Percentiles rank a stretch among this genome's conserved stretches.
Evolutionary conservation across 2,888 invertebrate genomes (phyloP).

Genomic region (Amblyteles armatorius): DNA sequence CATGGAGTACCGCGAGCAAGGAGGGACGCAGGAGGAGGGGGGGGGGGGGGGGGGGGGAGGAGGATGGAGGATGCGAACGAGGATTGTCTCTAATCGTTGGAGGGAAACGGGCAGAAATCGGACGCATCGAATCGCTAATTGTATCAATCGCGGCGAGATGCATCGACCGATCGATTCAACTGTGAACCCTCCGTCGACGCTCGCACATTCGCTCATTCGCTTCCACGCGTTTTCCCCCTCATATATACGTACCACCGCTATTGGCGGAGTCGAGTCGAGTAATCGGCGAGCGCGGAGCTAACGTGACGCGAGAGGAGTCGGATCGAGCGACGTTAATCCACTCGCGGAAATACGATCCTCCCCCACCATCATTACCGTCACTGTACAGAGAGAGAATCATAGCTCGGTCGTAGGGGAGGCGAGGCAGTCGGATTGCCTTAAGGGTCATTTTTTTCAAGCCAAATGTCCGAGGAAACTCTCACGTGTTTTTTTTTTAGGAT

Average conservation of each 20-base stretch:
- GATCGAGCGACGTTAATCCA: conserved; percentile 57
- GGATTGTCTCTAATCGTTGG: conserved; percentile 56
- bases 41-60: not conserved
- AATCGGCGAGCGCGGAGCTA: conserved; percentile 48
- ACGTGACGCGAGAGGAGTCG: conserved; percentile 53
- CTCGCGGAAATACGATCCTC: conserved; percentile 50
- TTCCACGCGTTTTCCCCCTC: conserved; percentile 38
- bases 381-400: conserved; percentile 13
- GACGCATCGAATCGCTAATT: conserved; percentile 58
- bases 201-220: conserved; percentile 50
- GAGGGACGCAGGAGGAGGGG: not conserved
- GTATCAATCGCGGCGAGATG: conserved; percentile 55
- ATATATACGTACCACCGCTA: conserved; percentile 22
- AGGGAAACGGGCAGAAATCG: conserved; percentile 40
- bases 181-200: conserved; percentile 40
- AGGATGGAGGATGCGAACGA: conserved; percentile 29
- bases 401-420: not conserved
- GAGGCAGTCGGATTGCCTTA: not conserved
- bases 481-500: not conserved
- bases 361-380: conserved; percentile 17
- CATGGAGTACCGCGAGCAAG: conserved; percentile 1
- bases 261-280: conserved; percentile 12
- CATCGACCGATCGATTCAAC: conserved; percentile 39
- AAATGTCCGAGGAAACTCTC: not conserved
- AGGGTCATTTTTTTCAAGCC: not conserved